phyloP scores from a whole-genome alignment of 2,113 vertebrate genomes.

The Beaufortia kweichowensis region DNA sequence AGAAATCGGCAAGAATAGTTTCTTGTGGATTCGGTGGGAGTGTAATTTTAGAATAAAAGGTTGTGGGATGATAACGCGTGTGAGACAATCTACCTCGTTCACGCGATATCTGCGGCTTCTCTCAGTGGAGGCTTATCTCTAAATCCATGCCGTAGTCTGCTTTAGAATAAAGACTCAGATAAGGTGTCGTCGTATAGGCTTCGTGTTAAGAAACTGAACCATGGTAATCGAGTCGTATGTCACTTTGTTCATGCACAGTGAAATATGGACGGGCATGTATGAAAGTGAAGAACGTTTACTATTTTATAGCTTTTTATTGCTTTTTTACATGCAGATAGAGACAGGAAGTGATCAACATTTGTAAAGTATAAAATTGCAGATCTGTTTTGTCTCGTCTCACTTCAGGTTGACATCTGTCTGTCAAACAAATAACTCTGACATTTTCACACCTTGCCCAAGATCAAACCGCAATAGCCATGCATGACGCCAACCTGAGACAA shows the following conservation, averaged over 20 bases:
- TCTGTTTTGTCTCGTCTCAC: not conserved
- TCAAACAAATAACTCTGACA: conserved; percentile 36
- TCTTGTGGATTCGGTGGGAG: conserved; percentile 7
- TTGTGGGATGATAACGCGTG: not conserved
- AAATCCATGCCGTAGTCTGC: conserved; percentile 16
- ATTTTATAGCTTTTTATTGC: too few relatives aligned
- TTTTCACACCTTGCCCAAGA: conserved; percentile 10
- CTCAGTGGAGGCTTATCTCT: conserved; percentile 29
- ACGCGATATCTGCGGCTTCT: not conserved
- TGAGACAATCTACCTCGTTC: conserved; percentile 2
- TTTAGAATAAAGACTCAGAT: conserved; percentile 1
- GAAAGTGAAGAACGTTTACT: not conserved
- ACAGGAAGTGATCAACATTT: too few relatives aligned
- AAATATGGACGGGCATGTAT: not conserved
- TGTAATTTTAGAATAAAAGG: conserved; percentile 37
- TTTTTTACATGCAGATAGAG: too few relatives aligned
- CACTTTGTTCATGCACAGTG: not conserved
- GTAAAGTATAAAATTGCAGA: not conserved
- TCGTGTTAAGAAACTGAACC: conserved; percentile 1
- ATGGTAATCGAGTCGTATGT: not conserved
- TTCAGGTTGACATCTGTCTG: conserved; percentile 17
- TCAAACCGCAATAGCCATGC: conserved; percentile 1
- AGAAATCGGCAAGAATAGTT: conserved; percentile 29
- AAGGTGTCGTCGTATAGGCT: conserved; percentile 12
- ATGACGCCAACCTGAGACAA: conserved; percentile 19